Evolutionary conservation across 1,140 invertebrate genomes (phyloP).

Genomic region (Bemisia tabaci): DNA sequence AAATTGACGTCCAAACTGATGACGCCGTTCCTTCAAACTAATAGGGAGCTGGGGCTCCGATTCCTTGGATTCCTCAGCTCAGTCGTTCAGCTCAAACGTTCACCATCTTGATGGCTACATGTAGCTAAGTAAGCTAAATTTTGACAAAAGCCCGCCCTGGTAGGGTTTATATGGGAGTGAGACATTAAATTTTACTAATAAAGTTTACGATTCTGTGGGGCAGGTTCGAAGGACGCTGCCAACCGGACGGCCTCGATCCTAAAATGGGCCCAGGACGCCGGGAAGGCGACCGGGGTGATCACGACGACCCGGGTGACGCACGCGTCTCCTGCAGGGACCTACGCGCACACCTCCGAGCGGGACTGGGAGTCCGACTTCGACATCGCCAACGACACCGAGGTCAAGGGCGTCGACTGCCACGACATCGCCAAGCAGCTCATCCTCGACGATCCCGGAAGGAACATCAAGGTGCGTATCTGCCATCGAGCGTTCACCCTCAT

Average conservation of each 20-base stretch:
- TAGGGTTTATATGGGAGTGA: too few species aligned
- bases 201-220: too few species aligned
- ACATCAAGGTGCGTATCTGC: slow-evolving; percentile 40
- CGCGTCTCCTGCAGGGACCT: slow-evolving; percentile 60
- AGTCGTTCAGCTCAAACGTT: too few species aligned
- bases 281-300: slow-evolving; percentile 61
- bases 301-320: slow-evolving; percentile 65
- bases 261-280: slow-evolving; percentile 48
- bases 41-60: too few species aligned
- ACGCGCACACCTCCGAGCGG: slow-evolving; percentile 48
- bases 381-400: slow-evolving; percentile 24
- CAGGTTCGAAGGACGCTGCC: slow-evolving; percentile 36
- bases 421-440: slow-evolving; percentile 46
- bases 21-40: too few species aligned
- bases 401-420: slow-evolving; percentile 23
- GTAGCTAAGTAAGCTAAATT: too few species aligned
- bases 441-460: slow-evolving; percentile 40
- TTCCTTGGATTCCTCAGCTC: too few species aligned
- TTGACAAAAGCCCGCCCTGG: too few species aligned
- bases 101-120: too few species aligned
- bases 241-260: slow-evolving; percentile 25
- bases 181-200: too few species aligned
- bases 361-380: slow-evolving; percentile 51
- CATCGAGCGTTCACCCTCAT: too few species aligned
- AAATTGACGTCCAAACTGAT: too few species aligned